A percentile compares a stretch with the other conserved stretches of the same genome.
Evolutionary conservation across 1,140 invertebrate genomes (phyloP).

Genomic region (Microplitis demolitor): DNA sequence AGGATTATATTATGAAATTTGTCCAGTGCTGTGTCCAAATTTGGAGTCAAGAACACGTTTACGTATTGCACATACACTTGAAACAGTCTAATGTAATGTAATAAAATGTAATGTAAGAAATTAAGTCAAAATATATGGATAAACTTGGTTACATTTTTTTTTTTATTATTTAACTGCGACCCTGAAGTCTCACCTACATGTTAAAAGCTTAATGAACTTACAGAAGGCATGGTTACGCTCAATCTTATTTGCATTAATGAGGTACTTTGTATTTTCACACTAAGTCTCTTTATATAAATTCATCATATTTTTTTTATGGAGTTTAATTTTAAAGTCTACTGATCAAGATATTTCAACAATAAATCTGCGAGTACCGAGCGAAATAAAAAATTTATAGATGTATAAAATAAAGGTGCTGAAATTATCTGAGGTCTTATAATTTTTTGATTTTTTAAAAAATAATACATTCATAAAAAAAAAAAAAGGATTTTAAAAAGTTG

Average conservation of each 20-base stretch:
- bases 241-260: conserved; percentile 35
- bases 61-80: background rate
- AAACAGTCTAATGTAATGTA: background rate
- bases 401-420: too few relatives aligned
- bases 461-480: too few relatives aligned
- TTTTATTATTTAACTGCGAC: background rate
- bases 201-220: conserved; percentile 9
- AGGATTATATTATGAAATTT: conserved; percentile 12
- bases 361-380: too few relatives aligned
- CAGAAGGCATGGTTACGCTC: conserved; percentile 11
- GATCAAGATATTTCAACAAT: too few relatives aligned
- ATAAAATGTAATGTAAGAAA: background rate
- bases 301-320: background rate
- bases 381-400: too few relatives aligned
- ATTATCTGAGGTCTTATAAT: too few relatives aligned
- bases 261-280: conserved; percentile 31
- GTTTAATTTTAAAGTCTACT: background rate
- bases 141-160: too few relatives aligned
- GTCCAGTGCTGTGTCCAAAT: background rate
- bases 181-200: background rate
- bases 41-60: background rate
- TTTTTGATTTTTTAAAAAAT: too few relatives aligned
- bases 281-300: conserved; percentile 1
- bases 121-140: too few relatives aligned
- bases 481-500: too few relatives aligned